phyloP scores from a whole-genome alignment of 2,888 invertebrate species.

The Leptogaster cylindrica region DNA sequence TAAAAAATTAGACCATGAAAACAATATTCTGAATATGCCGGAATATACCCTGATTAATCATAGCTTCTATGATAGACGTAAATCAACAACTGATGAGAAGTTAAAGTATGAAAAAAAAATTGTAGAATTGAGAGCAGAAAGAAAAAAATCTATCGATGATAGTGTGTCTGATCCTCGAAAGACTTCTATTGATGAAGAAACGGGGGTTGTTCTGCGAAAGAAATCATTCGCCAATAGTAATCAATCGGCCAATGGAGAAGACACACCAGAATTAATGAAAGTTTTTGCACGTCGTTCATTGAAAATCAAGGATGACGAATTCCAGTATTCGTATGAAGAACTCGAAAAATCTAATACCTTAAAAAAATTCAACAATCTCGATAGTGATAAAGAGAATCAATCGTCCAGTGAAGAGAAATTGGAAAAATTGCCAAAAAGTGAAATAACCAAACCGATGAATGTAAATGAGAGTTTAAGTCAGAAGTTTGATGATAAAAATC shows the following conservation, averaged over 20 bases:
- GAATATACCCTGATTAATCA: conserved; percentile 42
- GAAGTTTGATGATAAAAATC: conserved; percentile 50
- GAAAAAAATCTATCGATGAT: conserved; percentile 52
- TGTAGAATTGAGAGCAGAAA: conserved; percentile 55
- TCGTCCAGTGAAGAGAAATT: conserved; percentile 64
- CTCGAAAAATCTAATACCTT: conserved; percentile 54
- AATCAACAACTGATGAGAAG: conserved; percentile 57
- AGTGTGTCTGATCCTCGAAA: conserved; percentile 28
- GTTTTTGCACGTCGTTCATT: conserved; percentile 82
- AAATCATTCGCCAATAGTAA: conserved; percentile 56
- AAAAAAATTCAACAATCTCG: conserved; percentile 67
- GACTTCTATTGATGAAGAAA: conserved; percentile 46
- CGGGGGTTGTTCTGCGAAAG: conserved; percentile 57
- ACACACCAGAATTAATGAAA: conserved; percentile 81
- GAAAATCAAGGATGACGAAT: conserved; percentile 77
- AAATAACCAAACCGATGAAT: conserved; percentile 48
- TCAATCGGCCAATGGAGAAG: conserved; percentile 59
- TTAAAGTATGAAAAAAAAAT: conserved; percentile 54
- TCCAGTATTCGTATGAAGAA: conserved; percentile 66
- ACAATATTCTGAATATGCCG: conserved; percentile 45
- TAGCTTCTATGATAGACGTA: conserved; percentile 56
- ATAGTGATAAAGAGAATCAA: conserved; percentile 78
- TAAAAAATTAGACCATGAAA: conserved; percentile 52
- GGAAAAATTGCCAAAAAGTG: conserved; percentile 57
- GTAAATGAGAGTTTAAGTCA: conserved; percentile 14